These are phyloP conservation scores for Disparrhopalites patrizii DNA, from an alignment of 2,888 invertebrate species.

Conservation along the genomic window DNA sequence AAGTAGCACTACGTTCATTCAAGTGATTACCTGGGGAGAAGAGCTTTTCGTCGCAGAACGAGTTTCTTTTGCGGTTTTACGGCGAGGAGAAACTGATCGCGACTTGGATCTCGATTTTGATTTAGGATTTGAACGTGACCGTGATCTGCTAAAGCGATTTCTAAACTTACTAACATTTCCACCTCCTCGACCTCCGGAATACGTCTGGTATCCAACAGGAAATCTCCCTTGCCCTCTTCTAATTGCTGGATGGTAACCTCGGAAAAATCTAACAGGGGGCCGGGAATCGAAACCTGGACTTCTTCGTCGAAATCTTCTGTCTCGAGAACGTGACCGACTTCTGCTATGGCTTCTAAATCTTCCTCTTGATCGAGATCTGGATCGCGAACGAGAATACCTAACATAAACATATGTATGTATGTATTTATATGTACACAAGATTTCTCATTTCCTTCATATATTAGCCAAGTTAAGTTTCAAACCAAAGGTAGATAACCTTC, in stretches of 20 bases:
- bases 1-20: too few species aligned
- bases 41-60: not conserved
- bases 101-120: slow-evolving; percentile 33
- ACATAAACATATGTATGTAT: too few species aligned
- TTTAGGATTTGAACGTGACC: slow-evolving; percentile 33
- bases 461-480: too few species aligned
- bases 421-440: too few species aligned
- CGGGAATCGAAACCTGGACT: slow-evolving; percentile 10
- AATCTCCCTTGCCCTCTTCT: not conserved
- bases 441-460: too few species aligned
- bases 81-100: slow-evolving; percentile 11
- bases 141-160: slow-evolving; percentile 37
- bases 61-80: not conserved
- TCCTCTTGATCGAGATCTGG: not conserved
- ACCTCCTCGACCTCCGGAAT: slow-evolving; percentile 3
- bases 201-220: not conserved
- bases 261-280: slow-evolving; percentile 1
- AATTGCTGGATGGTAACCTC: not conserved
- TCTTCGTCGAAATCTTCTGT: not conserved
- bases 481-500: too few species aligned
- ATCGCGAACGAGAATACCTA: too few species aligned
- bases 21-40: slow-evolving; percentile 1
- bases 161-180: slow-evolving; percentile 31
- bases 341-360: slow-evolving; percentile 32
- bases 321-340: slow-evolving; percentile 21